Base-by-base conservation (phyloP, 2,888 invertebrate species). In the Elgonia sp. region DNA sequence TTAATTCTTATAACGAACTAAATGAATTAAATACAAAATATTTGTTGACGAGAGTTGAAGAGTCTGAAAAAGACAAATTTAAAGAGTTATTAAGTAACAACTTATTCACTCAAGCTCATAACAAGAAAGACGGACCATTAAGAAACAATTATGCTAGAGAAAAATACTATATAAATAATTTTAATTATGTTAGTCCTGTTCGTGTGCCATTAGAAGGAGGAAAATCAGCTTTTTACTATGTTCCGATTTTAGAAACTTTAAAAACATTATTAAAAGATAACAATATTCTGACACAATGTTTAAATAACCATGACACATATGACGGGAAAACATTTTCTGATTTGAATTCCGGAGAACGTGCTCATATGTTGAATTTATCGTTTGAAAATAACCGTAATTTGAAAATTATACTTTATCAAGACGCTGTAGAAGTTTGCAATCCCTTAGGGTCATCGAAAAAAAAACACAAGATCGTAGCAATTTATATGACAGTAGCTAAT, bases 51-150 rank as follows among this genome's bases (percentile, higher is more conserved):
- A 21, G 63, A 62, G 20, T 76, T 18, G 5, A 42, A 14, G 50
- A 76, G 12, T 46, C 46, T 9, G 63, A 76, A 46, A 40, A n/a
- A 75, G 21, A 4, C 7, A 16, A 60, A 37, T 29, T 76, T 18
- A 21, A 76, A 50, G 4, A 63, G 18, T 16, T 76, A 50, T 62
- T 76, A 37, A 37, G 46, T 29, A 21, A 76, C 37, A 76, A 76
- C 37, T 76, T 76, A 18, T 76, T 76, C 63, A n/a, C 16, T 29
- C 55, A 79, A 69, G 57, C 53, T 18, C 79, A 79, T 39, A 79
- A 79, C 18, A 69, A 57, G 29, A 16, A 20, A 1, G 42, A 79
- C 37, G 79, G 69, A 12, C 39, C 42, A 21, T 69, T 79, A 69
- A 67, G 60, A 69, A 69, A 57, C 42, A 20, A 7, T 7, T 57